phyloP scores from a whole-genome alignment of 2,797 vertebrate species.

The Amphiprion clarkii region DNA sequence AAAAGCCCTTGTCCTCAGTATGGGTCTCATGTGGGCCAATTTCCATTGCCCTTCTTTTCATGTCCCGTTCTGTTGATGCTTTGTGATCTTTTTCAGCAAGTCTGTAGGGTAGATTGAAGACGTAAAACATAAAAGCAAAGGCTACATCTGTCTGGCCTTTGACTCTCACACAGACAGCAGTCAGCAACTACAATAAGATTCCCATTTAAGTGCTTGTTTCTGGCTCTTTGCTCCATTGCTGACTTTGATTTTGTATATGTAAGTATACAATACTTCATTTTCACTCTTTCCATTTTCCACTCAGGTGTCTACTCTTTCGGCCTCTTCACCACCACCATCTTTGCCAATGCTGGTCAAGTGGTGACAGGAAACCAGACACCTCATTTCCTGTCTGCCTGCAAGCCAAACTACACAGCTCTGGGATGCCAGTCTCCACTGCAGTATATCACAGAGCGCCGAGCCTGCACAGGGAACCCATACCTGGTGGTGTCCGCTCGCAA shows the following conservation, averaged over 20 bases:
- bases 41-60: constrained; percentile 14
- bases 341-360: constrained; percentile 94
- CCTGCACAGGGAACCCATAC: constrained; percentile 89
- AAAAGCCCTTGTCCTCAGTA: constrained; percentile 21
- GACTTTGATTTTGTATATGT: neutral
- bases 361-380: constrained; percentile 94
- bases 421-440: constrained; percentile 89
- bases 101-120: constrained; percentile 1
- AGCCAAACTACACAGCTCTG: constrained; percentile 93
- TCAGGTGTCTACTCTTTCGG: constrained; percentile 94
- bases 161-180: constrained; percentile 41
- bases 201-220: constrained; percentile 12
- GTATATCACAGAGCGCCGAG: constrained; percentile 88
- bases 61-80: constrained; percentile 34
- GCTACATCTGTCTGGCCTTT: constrained; percentile 43
- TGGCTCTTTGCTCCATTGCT: neutral
- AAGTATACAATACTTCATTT: neutral
- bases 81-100: constrained; percentile 36
- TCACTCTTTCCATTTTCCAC: neutral
- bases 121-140: constrained; percentile 37
- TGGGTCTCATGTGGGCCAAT: constrained; percentile 30
- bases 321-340: constrained; percentile 94
- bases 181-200: neutral
- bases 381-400: constrained; percentile 93
- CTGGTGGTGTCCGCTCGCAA: constrained; percentile 89